Base-by-base conservation (phyloP, 2,888 invertebrate genomes). In the Pimpla rufipes region DNA sequence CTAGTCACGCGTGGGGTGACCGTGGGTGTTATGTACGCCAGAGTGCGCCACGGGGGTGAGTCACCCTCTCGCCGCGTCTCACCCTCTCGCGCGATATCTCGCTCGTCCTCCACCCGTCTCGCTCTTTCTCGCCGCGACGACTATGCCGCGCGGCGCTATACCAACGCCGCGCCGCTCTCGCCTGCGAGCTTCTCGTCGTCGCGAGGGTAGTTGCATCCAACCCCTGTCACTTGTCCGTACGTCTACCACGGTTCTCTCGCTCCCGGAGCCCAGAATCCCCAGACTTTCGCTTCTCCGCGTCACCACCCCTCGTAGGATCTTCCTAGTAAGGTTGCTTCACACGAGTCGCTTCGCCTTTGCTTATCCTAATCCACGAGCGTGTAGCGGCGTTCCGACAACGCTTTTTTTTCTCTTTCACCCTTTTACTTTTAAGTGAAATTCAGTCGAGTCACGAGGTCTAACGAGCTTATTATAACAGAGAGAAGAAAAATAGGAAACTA, bases 11-110 rank as follows among this genome's bases (percentile, higher is more conserved):
- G 91, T 92, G 88, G 88, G 88, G 86, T 89, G 90, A 85, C 89
- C 89, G 91, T 90, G 91, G 91, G 92, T 91, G 91, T 92, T 92
- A 92, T 89, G 90, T 88, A 92, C 93, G 92, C 88, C 87, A 92
- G 90, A 92, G 88, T 92, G 91, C 90, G 88, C 89, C 88, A 89
- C 90, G 92, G 91, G 92, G 91, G 90, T 92, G 92, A 92, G 88
- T 92, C 92, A 92, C 92, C 92, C 91, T 90, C 89, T 81, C 81
- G 81, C 50, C 50, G 77, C 85, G 74, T 86, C 85, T 81, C 68
- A 73, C 80, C 81, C 76, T 81, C 79, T 76, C 83, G 73, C 81
- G 73, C 76, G 62, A 71, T 85, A 76, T 71, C 62, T 59, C 81
- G 29, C 29, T 82, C 85, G 70, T 82, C 85, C 85, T 87, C 85